Conservation (phyloP, 2,113 vertebrate genomes). For the Petroica traversi region DNA sequence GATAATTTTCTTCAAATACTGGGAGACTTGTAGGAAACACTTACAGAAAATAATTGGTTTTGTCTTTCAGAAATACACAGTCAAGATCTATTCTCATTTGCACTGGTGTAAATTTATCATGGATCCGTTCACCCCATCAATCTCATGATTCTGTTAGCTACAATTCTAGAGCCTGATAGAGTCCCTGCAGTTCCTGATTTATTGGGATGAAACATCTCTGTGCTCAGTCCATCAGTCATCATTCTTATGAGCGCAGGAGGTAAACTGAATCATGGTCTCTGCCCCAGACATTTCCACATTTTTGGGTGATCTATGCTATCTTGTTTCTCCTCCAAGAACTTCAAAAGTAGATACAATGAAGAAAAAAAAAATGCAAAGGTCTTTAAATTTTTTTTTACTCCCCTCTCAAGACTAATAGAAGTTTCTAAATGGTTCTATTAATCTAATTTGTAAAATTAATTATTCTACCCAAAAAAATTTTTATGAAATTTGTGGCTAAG, state of each 20-base stretch:
- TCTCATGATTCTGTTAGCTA: neutral
- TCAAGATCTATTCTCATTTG: neutral
- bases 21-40: neutral
- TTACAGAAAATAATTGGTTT: neutral
- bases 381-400: neutral
- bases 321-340: neutral
- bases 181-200: neutral
- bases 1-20: neutral
- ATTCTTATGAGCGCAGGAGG: neutral
- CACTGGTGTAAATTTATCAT: neutral
- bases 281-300: neutral
- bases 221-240: neutral
- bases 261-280: neutral
- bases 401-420: neutral
- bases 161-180: neutral
- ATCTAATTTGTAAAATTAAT: neutral
- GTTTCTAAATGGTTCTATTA: neutral
- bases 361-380: neutral
- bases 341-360: neutral
- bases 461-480: neutral
- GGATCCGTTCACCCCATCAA: neutral
- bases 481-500: neutral
- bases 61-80: neutral
- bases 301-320: neutral
- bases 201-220: neutral